These are phyloP conservation scores for Diploptera punctata DNA, from an alignment of 2,888 invertebrate genomes.

Conservation along the genomic window DNA sequence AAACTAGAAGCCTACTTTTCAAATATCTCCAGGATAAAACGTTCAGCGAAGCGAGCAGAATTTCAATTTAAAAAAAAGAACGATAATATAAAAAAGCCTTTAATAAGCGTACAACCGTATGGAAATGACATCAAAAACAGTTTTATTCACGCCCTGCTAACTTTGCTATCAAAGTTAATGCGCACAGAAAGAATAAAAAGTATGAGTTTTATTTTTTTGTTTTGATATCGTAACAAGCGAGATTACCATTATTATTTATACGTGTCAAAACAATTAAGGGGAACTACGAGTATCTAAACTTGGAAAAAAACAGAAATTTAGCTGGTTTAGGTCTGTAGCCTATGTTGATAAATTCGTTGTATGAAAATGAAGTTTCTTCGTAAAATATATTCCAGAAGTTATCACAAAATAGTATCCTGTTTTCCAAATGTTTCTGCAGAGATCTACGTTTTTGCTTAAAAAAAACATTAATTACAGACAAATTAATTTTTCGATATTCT, in stretches of 20 bases:
- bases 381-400: not conserved
- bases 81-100: slow-evolving; percentile 30
- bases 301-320: no score
- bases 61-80: slow-evolving; percentile 33
- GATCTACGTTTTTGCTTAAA: no score
- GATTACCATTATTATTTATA: slow-evolving; percentile 28
- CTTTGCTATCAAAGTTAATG: slow-evolving; percentile 35
- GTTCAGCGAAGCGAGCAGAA: slow-evolving; percentile 31
- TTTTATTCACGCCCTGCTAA: slow-evolving; percentile 35
- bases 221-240: slow-evolving; percentile 18
- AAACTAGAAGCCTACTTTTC: slow-evolving; percentile 25
- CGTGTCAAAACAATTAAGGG: slow-evolving; percentile 25
- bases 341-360: not conserved
- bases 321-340: no score
- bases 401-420: not conserved
- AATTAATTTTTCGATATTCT: no score
- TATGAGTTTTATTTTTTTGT: not conserved
- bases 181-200: slow-evolving; percentile 18
- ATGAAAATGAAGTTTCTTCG: not conserved
- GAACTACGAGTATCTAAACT: no score
- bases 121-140: slow-evolving; percentile 40
- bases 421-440: not conserved
- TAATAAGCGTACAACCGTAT: slow-evolving; percentile 31
- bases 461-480: no score
- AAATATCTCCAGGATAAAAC: slow-evolving; percentile 30